phyloP scores from a whole-genome alignment of 2,113 vertebrate species.

The Daphoenositta chrysoptera region DNA sequence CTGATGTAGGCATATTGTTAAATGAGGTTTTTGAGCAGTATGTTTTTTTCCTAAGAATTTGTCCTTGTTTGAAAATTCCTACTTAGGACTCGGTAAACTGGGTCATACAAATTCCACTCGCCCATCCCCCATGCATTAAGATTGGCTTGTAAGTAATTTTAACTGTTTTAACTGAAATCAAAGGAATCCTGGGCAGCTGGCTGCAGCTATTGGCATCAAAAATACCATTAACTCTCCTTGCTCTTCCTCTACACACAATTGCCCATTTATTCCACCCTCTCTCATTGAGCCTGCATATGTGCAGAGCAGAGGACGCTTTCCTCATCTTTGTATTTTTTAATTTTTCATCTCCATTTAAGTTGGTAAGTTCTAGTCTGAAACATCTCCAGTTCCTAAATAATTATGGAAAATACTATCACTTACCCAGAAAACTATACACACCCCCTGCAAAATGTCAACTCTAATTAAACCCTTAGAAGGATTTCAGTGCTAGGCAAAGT shows the following conservation, averaged over 20 bases:
- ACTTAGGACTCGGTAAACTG: background rate
- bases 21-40: background rate
- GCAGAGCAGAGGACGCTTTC: background rate
- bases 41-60: background rate
- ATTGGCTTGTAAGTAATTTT: background rate
- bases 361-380: background rate
- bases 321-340: background rate
- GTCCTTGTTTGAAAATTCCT: background rate
- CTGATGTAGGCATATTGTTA: background rate
- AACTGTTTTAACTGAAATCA: conserved; percentile 27
- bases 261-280: background rate
- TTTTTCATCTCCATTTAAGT: background rate
- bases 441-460: background rate
- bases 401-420: background rate
- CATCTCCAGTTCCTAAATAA: background rate
- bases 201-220: background rate
- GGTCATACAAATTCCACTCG: background rate
- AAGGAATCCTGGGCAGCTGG: conserved; percentile 6
- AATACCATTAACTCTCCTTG: background rate
- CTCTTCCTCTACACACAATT: background rate
- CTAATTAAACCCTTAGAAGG: background rate
- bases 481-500: background rate
- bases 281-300: background rate
- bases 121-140: background rate
- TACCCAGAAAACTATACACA: background rate